phyloP scores from a whole-genome alignment of 2,888 invertebrate genomes.

The Scaptomyza reducta region DNA sequence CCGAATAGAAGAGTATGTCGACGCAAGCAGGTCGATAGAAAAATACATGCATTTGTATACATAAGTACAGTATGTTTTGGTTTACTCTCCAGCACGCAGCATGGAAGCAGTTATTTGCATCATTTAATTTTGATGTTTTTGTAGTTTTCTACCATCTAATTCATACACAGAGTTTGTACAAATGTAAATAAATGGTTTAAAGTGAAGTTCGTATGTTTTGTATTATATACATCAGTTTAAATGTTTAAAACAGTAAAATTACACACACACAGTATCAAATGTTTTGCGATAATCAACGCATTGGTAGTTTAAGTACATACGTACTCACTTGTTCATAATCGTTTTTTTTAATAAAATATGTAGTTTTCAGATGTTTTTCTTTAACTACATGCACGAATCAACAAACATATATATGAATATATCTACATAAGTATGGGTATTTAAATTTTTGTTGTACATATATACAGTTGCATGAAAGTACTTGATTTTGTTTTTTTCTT shows the following conservation, averaged over 20 bases:
- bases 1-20: slow-evolving; percentile 18
- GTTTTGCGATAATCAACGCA: neutral
- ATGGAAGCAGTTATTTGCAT: neutral
- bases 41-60: slow-evolving; percentile 3
- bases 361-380: neutral
- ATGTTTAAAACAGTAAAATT: too few relatives aligned
- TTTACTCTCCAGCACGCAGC: neutral
- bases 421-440: slow-evolving; percentile 1
- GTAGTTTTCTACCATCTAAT: neutral
- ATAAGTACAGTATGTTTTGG: neutral
- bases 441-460: neutral
- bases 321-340: neutral
- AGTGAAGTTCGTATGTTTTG: neutral
- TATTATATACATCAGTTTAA: neutral
- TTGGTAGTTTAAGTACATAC: neutral
- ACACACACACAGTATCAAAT: neutral
- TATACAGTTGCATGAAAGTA: slow-evolving; percentile 7
- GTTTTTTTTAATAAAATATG: neutral
- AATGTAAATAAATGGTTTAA: neutral
- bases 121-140: neutral
- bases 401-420: slow-evolving; percentile 4
- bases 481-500: slow-evolving; percentile 3
- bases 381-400: slow-evolving; percentile 7
- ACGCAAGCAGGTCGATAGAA: slow-evolving; percentile 35
- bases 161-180: neutral